These are phyloP conservation scores for Strigamia maritima DNA, from an alignment of 2,888 invertebrate species.

Conservation along the genomic window DNA sequence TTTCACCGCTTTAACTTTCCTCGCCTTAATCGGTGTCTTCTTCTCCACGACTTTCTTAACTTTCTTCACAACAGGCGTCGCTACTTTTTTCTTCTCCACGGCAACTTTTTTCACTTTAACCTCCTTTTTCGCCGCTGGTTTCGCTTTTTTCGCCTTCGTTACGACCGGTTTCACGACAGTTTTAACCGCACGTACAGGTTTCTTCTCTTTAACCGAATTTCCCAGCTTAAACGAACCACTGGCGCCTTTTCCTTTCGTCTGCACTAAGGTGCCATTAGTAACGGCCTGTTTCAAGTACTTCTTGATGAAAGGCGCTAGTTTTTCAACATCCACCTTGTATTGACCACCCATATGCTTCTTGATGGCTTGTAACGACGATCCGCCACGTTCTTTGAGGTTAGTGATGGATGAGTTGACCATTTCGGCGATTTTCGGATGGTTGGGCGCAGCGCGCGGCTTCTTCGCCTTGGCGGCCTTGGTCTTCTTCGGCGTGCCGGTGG, in stretches of 20 bases:
- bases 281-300: constrained; percentile 61
- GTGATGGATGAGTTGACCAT: constrained; percentile 61
- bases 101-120: constrained; percentile 42
- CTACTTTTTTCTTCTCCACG: constrained; percentile 40
- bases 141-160: constrained; percentile 40
- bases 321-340: constrained; percentile 62
- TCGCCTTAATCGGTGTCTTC: constrained; percentile 43
- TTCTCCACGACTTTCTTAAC: constrained; percentile 43
- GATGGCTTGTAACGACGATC: constrained; percentile 61
- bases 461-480: constrained; percentile 43
- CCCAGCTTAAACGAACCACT: constrained; percentile 47
- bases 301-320: constrained; percentile 60
- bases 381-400: constrained; percentile 55
- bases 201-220: constrained; percentile 37
- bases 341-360: constrained; percentile 63
- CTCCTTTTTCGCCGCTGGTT: constrained; percentile 39
- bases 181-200: no score
- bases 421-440: constrained; percentile 57
- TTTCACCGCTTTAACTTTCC: constrained; percentile 41
- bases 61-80: constrained; percentile 38
- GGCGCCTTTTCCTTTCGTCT: constrained; percentile 49
- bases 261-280: constrained; percentile 51
- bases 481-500: constrained; percentile 43
- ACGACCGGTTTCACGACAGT: no score
- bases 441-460: constrained; percentile 46